Evolutionary conservation across 2,888 invertebrate species (phyloP).

Genomic region (Ptychoptera contaminata): DNA sequence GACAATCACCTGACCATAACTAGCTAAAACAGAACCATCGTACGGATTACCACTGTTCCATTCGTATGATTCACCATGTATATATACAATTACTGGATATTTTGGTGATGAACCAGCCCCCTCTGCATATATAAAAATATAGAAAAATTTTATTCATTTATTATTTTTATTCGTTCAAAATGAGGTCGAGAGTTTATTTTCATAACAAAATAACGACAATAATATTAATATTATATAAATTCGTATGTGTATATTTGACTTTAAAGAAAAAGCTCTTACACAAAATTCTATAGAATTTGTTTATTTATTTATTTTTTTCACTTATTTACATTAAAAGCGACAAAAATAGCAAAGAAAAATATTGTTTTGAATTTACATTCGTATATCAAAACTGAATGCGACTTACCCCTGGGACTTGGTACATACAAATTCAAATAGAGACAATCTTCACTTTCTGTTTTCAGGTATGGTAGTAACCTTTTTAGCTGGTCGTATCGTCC

Average conservation of each 20-base stretch:
- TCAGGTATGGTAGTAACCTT: conserved; percentile 52
- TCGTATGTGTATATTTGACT: neutral
- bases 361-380: neutral
- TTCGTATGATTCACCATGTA: conserved; percentile 91
- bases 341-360: neutral
- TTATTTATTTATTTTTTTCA: no score
- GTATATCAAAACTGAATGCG: neutral
- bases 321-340: neutral
- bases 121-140: conserved; percentile 11
- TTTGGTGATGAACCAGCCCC: conserved; percentile 34
- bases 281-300: neutral
- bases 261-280: neutral
- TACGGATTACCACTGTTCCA: conserved; percentile 97
- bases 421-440: conserved; percentile 84
- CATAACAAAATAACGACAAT: neutral
- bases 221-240: neutral
- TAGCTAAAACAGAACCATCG: conserved; percentile 84
- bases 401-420: conserved; percentile 60
- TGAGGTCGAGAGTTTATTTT: neutral
- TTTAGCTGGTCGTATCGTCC: conserved; percentile 56
- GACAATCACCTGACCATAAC: conserved; percentile 78
- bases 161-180: no score
- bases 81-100: conserved; percentile 76
- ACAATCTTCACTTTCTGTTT: conserved; percentile 70
- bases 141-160: no score